Evolutionary conservation across 53 echinoderm and acorn worm species (phyloP).

Genomic region (Paracentrotus lividus): DNA sequence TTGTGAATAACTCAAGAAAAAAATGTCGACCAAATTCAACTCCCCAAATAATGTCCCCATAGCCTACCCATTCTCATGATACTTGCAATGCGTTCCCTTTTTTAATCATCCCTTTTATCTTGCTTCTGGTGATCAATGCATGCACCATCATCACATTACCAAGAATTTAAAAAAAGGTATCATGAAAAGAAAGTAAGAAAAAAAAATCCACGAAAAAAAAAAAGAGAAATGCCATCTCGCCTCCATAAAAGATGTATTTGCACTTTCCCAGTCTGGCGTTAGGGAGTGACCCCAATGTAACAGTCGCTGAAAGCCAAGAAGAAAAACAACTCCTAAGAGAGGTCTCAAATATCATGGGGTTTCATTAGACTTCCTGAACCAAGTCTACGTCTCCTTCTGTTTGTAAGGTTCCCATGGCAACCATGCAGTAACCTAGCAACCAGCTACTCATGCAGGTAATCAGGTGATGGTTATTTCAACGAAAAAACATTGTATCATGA

Average conservation of each 20-base stretch:
- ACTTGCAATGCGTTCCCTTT: neutral
- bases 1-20: too few relatives aligned
- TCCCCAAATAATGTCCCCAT: neutral
- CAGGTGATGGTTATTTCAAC: conserved; percentile 14
- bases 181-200: neutral
- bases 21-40: neutral
- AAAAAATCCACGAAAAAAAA: neutral
- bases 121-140: conserved; percentile 35
- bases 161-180: neutral
- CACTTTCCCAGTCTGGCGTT: conserved; percentile 12
- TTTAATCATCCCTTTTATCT: neutral
- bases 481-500: conserved; percentile 24
- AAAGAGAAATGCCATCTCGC: conserved; percentile 18
- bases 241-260: conserved; percentile 41
- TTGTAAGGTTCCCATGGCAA: conserved; percentile 49
- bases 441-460: conserved; percentile 51
- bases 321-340: conserved; percentile 40
- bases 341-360: conserved; percentile 55
- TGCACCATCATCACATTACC: conserved; percentile 47
- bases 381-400: conserved; percentile 56
- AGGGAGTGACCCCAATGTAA: conserved; percentile 12
- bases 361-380: conserved; percentile 44
- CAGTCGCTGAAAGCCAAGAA: neutral
- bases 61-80: neutral
- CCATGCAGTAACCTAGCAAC: conserved; percentile 24